Evolutionary conservation across 1,140 invertebrate genomes (phyloP).

Genomic region (Plodia interpunctella): DNA sequence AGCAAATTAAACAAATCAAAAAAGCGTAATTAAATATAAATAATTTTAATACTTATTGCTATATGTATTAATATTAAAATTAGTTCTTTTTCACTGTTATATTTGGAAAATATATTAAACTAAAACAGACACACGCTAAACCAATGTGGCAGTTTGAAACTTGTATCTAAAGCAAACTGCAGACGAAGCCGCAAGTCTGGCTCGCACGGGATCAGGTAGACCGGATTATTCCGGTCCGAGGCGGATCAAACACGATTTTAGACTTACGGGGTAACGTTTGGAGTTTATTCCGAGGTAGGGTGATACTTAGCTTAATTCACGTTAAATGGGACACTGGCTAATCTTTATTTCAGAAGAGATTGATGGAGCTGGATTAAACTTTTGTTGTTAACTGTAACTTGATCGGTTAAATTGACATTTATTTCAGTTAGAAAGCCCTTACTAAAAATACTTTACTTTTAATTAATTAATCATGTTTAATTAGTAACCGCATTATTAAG

Average conservation of each 20-base stretch:
- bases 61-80: too few relatives aligned
- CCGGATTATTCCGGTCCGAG: slow-evolving; percentile 67
- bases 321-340: slow-evolving; percentile 5
- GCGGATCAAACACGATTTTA: slow-evolving; percentile 72
- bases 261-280: slow-evolving; percentile 58
- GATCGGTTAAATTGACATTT: too few relatives aligned
- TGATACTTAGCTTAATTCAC: slow-evolving; percentile 25
- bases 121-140: not conserved
- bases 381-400: too few relatives aligned
- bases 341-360: not conserved
- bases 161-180: slow-evolving; percentile 8
- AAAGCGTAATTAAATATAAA: too few relatives aligned
- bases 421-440: too few relatives aligned
- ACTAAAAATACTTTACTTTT: too few relatives aligned
- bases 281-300: slow-evolving; percentile 50
- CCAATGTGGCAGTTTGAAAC: slow-evolving; percentile 5
- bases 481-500: too few relatives aligned
- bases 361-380: not conserved
- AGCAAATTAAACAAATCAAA: too few relatives aligned
- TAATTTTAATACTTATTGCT: too few relatives aligned
- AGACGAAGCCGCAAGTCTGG: slow-evolving; percentile 31
- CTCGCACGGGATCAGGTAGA: slow-evolving; percentile 68
- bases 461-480: too few relatives aligned
- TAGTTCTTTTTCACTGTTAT: too few relatives aligned
- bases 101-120: too few relatives aligned